Conservation (phyloP, 2,797 vertebrate genomes). For the Eulemur rubriventer region DNA sequence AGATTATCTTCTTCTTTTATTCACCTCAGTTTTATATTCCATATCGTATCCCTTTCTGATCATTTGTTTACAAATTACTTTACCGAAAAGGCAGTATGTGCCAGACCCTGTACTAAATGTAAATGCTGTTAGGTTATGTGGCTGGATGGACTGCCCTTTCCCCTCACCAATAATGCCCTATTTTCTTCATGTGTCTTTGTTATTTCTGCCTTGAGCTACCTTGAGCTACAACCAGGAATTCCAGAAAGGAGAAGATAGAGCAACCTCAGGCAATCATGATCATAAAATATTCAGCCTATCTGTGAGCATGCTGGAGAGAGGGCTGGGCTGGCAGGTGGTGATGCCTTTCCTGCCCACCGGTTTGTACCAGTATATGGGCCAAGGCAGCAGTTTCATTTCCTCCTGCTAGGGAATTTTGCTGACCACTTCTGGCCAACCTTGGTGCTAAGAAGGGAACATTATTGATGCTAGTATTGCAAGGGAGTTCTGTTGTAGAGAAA, state of each 20-base stretch:
- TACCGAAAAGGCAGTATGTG: background rate
- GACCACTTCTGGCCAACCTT: background rate
- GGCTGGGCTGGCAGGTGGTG: fast-evolving
- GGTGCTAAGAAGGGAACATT: background rate
- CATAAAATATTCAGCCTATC: background rate
- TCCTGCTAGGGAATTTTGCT: background rate
- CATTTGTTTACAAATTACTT: background rate
- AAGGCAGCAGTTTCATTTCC: background rate
- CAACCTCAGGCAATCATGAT: background rate
- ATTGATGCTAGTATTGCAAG: background rate
- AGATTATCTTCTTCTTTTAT: background rate
- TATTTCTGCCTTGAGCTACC: background rate
- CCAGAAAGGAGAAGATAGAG: background rate
- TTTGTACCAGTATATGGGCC: background rate
- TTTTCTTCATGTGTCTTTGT: background rate
- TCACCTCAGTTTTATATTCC: background rate
- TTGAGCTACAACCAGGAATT: background rate
- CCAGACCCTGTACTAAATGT: background rate
- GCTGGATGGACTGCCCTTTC: background rate
- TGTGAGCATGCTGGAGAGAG: background rate
- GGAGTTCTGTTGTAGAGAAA: background rate
- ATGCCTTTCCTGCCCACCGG: background rate
- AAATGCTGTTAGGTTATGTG: background rate
- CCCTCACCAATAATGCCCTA: background rate
- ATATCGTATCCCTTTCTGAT: background rate